These are phyloP conservation scores for Anolis carolinensis DNA, from an alignment of 2,113 vertebrate species.

Conservation along the genomic window DNA sequence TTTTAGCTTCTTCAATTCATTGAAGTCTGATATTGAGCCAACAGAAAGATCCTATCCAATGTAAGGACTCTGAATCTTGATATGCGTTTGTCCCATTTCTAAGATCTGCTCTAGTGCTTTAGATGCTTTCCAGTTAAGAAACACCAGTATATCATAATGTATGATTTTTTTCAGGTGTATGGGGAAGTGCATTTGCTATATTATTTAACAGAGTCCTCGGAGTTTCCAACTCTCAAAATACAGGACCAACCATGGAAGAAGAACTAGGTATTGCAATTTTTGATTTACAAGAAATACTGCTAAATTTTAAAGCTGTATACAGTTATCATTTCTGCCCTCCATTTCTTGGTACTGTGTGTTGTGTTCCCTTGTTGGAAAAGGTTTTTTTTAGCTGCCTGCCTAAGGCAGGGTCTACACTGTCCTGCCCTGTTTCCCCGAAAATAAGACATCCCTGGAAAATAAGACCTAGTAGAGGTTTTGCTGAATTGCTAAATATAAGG, in stretches of 20 bases:
- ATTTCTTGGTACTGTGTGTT: neutral
- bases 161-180: constrained; percentile 82
- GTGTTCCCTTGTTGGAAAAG: no score
- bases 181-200: constrained; percentile 98
- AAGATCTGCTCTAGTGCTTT: neutral
- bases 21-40: neutral
- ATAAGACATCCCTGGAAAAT: no score
- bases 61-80: neutral
- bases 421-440: no score
- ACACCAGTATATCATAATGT: neutral
- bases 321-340: neutral
- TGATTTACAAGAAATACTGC: neutral
- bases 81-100: neutral
- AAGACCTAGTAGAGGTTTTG: no score
- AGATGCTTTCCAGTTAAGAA: neutral
- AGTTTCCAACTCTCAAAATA: constrained; percentile 81
- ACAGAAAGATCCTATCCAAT: neutral
- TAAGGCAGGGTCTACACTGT: no score
- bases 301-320: neutral
- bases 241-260: constrained; percentile 93
- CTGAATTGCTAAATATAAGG: no score
- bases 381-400: no score
- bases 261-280: constrained; percentile 85
- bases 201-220: constrained; percentile 96
- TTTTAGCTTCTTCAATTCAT: neutral